Evolutionary conservation across 2,113 vertebrate species (phyloP).

Genomic region (Trogon melanurus): DNA sequence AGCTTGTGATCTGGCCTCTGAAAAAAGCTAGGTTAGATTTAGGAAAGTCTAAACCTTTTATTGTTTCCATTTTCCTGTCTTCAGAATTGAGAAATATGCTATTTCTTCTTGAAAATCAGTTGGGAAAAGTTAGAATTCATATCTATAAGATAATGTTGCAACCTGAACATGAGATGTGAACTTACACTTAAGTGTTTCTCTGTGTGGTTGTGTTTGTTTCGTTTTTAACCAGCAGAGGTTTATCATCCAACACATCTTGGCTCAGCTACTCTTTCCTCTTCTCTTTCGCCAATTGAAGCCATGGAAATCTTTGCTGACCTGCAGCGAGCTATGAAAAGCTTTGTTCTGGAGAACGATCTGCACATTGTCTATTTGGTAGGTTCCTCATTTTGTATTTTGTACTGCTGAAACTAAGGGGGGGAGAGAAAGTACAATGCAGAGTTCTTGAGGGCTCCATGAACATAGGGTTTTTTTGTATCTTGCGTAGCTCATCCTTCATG

Average conservation of each 20-base stretch:
- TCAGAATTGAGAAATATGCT: background rate
- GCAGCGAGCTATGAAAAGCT: slow-evolving; percentile 96
- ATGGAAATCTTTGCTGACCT: slow-evolving; percentile 96
- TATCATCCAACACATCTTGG: slow-evolving; percentile 93
- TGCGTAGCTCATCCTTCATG: background rate
- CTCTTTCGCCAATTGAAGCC: slow-evolving; percentile 92
- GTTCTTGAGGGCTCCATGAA: background rate
- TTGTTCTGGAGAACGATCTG: slow-evolving; percentile 96
- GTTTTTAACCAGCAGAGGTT: slow-evolving; percentile 72
- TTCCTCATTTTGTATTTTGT: background rate
- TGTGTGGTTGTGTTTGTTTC: background rate
- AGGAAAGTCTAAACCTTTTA: background rate
- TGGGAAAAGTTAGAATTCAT: background rate
- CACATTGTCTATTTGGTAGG: slow-evolving; percentile 95
- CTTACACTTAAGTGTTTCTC: background rate
- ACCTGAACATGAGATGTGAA: background rate
- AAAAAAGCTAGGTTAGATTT: background rate
- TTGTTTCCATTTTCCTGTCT: background rate
- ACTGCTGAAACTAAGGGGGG: background rate
- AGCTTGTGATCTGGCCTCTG: background rate
- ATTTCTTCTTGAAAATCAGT: background rate
- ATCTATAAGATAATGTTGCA: background rate
- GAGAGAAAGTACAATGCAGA: background rate
- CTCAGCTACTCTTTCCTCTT: slow-evolving; percentile 92
- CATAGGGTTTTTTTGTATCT: fast-evolving